Base-by-base conservation (phyloP, 2,113 vertebrate species). In the Beaufortia kweichowensis region DNA sequence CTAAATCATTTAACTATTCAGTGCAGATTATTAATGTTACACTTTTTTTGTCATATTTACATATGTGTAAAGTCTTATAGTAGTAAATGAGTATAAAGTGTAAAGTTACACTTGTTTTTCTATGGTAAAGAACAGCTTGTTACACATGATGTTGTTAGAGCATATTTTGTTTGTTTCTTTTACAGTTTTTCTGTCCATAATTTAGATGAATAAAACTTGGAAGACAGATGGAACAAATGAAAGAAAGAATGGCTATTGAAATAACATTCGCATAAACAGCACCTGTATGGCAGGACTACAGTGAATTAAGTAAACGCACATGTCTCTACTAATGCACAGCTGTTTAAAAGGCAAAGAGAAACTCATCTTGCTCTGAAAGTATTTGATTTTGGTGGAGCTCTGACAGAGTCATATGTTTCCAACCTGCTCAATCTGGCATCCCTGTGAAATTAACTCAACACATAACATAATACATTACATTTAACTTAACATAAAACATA, bases 321-420 rank as follows among this genome's bases (percentile, higher is more conserved):
- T 67, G 46, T 31, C 26, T 53, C 46, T 53, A 21, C 46, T 68
- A 28, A 46, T 1, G 19, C 6, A 7, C 66, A 68, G 46, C 26
- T 14, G 66, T 21, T 68, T 48, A 17, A 48, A 5, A 14, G 14
- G 43, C 43, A 78, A 67, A 75, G 60, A 71, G 31, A 50, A 70
- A 33, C 2, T 50, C 1, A 55, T 8, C 77, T 77, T 74, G 74
- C 67, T 91, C 83, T 86, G 24, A 85, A 21, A 43, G 28, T 35
- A 15, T 48, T 3, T 14, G 29, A 41, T 64, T 48, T 62, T 33
- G 24, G 60, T 56, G 9, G 53, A 11, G 15, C 41, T 43, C 28
- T 48, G 35, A 43, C 19, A 28, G 3, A 41, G n/a, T 73, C 43
- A 41, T 24, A 57, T 29, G 61, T 33, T 39, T 14, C 19, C 1